phyloP scores from a whole-genome alignment of 92 coral and sea anemone genomes.

The Umimayanthus chanpuru region DNA sequence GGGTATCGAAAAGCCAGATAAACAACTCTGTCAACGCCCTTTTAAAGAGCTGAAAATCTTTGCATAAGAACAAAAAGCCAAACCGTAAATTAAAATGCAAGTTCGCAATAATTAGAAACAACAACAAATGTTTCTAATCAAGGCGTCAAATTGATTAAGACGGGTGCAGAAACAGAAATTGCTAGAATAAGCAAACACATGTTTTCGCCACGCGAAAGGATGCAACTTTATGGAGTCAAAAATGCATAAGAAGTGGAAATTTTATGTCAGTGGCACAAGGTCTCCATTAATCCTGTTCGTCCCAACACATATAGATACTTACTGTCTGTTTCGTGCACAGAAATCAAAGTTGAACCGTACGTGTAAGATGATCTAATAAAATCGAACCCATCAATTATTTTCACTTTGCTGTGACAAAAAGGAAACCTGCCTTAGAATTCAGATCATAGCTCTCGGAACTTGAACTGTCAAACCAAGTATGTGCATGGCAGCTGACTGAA shows the following conservation, averaged over 20 bases:
- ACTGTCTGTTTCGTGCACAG: neutral
- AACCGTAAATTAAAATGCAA: neutral
- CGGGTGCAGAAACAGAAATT: neutral
- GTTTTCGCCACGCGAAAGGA: neutral
- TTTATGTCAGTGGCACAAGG: neutral
- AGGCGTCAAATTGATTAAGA: neutral
- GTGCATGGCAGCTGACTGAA: neutral
- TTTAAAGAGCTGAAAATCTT: neutral
- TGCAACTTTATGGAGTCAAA: neutral
- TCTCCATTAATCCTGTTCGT: neutral
- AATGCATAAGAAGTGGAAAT: neutral
- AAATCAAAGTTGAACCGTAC: neutral
- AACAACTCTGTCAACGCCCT: neutral
- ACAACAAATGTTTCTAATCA: constrained; percentile 1
- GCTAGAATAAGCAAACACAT: neutral
- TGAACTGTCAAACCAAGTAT: neutral
- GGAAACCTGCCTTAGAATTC: neutral
- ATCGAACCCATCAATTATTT: neutral
- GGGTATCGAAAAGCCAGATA: neutral
- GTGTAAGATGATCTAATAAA: neutral
- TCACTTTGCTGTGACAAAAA: neutral
- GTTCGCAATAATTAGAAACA: neutral
- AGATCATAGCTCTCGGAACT: neutral
- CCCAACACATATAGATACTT: neutral
- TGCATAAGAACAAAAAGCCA: neutral